A percentile compares a stretch with the other conserved stretches of the same genome.
phyloP scores from a whole-genome alignment of 2,797 vertebrate species.

The Oreochromis mossambicus region DNA sequence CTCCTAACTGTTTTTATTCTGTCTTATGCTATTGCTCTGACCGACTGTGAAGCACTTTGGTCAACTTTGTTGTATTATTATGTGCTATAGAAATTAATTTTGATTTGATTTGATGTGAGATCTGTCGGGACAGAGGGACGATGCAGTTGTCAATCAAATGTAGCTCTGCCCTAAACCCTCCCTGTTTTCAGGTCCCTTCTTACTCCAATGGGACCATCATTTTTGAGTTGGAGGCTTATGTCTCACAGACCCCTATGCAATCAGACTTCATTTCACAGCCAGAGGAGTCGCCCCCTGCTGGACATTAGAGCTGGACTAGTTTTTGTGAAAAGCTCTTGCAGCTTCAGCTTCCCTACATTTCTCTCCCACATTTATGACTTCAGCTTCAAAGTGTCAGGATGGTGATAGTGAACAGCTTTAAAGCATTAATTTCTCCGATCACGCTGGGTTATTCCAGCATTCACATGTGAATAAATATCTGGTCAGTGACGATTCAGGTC shows the following conservation, averaged over 20 bases:
- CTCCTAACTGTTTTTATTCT: neutral
- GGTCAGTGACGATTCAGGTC: neutral
- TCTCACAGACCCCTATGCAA: neutral
- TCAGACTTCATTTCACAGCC: neutral
- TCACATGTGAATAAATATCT: neutral
- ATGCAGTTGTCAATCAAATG: neutral
- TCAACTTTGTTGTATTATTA: neutral
- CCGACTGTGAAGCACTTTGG: neutral
- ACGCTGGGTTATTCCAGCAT: neutral
- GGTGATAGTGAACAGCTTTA: neutral
- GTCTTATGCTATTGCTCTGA: neutral
- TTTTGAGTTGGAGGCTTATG: neutral
- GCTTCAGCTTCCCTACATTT: neutral
- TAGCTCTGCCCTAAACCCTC: neutral
- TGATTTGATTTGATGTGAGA: neutral
- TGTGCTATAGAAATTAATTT: neutral
- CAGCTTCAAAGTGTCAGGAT: neutral
- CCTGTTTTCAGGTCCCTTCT: neutral
- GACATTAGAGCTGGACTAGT: neutral
- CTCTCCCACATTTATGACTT: neutral
- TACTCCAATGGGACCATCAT: neutral
- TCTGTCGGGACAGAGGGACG: neutral
- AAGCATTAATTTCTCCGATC: neutral
- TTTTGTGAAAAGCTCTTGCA: neutral
- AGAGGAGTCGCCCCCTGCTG: neutral